Conservation (phyloP, 2,888 invertebrate species). For the Euphydryas editha region DNA sequence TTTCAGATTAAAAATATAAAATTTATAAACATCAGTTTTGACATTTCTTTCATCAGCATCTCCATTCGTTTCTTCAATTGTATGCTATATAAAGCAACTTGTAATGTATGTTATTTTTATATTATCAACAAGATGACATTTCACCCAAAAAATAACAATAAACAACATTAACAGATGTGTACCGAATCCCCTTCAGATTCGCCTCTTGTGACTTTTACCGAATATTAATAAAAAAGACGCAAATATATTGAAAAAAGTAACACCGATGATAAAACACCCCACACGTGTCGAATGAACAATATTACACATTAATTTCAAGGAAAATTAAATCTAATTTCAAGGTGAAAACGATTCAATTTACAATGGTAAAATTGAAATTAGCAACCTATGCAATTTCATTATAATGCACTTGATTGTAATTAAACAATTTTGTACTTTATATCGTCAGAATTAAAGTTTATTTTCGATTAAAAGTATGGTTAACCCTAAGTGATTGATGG, state of each 20-base stretch:
- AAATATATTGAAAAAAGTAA: slow-evolving; percentile 66
- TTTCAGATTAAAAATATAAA: no score
- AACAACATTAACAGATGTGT: slow-evolving; percentile 65
- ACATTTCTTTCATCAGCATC: no score
- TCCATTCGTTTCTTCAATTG: no score
- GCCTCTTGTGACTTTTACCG: slow-evolving; percentile 59
- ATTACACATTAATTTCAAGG: slow-evolving; percentile 45
- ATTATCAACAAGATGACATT: slow-evolving; percentile 31
- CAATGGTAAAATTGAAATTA: slow-evolving; percentile 21
- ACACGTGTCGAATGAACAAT: slow-evolving; percentile 61
- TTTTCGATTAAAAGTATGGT: background rate
- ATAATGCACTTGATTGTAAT: slow-evolving; percentile 8
- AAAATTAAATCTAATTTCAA: slow-evolving; percentile 44
- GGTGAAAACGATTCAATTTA: slow-evolving; percentile 22
- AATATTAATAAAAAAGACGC: slow-evolving; percentile 66
- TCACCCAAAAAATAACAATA: slow-evolving; percentile 51
- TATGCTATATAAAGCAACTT: background rate
- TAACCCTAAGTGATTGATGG: slow-evolving; percentile 12
- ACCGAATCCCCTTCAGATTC: slow-evolving; percentile 61
- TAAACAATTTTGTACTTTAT: slow-evolving; percentile 14
- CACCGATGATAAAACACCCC: slow-evolving; percentile 56
- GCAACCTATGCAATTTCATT: slow-evolving; percentile 33
- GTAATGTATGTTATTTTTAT: slow-evolving; percentile 10
- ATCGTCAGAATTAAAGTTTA: background rate
- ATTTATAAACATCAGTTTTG: no score